Percentiles rank a stretch among this genome's conserved stretches.
These are phyloP conservation scores for Linyphia triangularis DNA, from an alignment of 2,888 invertebrate species.

Conservation along the genomic window DNA sequence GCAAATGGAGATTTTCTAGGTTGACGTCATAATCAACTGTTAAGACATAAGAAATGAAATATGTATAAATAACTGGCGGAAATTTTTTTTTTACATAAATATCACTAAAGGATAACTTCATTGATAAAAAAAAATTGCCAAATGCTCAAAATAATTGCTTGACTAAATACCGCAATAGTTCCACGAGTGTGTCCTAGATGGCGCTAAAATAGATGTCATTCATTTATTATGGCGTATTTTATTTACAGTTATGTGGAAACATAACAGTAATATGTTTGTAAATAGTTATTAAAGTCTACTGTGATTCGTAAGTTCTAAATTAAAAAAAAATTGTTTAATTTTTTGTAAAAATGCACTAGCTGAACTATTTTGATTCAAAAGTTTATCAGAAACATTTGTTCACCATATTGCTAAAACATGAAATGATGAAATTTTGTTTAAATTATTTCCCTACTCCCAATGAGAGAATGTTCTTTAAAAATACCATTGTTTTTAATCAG, in stretches of 20 bases:
- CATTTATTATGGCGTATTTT: slow-evolving; percentile 68
- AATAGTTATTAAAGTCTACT: background rate
- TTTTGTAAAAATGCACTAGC: too few relatives aligned
- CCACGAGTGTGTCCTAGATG: too few relatives aligned
- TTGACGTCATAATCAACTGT: too few relatives aligned
- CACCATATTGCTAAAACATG: background rate
- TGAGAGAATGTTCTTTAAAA: background rate
- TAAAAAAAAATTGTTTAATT: background rate
- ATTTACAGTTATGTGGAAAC: slow-evolving; percentile 67
- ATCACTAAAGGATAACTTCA: background rate
- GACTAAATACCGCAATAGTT: too few relatives aligned
- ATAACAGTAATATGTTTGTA: slow-evolving; percentile 12
- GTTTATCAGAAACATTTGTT: background rate
- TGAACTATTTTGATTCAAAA: background rate
- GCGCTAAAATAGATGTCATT: slow-evolving; percentile 34
- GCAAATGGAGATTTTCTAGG: too few relatives aligned
- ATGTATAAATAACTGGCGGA: too few relatives aligned
- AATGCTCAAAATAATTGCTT: too few relatives aligned
- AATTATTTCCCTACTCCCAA: background rate
- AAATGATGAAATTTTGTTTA: background rate
- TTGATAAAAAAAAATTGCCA: background rate
- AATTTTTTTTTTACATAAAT: too few relatives aligned
- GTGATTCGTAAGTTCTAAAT: too few relatives aligned
- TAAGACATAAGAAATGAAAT: too few relatives aligned
- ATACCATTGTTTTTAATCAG: background rate